These are phyloP conservation scores for Apeltes quadracus DNA, from an alignment of 2,113 vertebrate species.

Conservation along the genomic window DNA sequence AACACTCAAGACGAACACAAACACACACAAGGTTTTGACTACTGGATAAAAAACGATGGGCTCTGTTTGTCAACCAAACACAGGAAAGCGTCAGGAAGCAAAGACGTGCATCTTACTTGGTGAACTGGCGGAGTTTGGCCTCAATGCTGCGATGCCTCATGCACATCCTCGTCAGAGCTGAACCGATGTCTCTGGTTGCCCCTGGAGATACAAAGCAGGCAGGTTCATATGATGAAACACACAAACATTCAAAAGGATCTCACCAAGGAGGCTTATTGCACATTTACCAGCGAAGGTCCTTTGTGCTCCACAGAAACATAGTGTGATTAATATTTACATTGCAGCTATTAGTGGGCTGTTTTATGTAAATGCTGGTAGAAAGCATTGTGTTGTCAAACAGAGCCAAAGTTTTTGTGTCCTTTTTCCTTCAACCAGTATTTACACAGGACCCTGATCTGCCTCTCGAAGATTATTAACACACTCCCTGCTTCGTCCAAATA, in stretches of 20 bases:
- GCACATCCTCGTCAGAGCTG: conserved; percentile 96
- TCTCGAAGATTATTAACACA: conserved; percentile 24
- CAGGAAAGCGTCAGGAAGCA: neutral
- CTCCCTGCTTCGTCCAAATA: conserved; percentile 56
- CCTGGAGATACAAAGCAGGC: conserved; percentile 78
- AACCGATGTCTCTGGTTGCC: conserved; percentile 95
- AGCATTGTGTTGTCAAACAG: conserved; percentile 20
- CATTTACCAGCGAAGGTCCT: conserved; percentile 14
- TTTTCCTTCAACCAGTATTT: conserved; percentile 58
- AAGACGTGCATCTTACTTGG: conserved; percentile 85
- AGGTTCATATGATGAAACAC: conserved; percentile 21
- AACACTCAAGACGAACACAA: neutral
- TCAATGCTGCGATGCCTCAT: conserved; percentile 99
- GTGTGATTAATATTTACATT: conserved; percentile 33
- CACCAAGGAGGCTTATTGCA: neutral
- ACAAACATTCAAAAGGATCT: neutral
- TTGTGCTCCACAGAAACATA: conserved; percentile 14
- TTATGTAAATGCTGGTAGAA: conserved; percentile 40
- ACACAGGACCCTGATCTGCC: conserved; percentile 36
- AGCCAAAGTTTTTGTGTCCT: conserved; percentile 21
- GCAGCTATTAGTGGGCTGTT: conserved; percentile 4
- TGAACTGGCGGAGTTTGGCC: conserved; percentile 97
- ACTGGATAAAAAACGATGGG: neutral
- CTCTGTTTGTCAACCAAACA: neutral
- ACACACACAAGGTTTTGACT: neutral